Evolutionary conservation across 2,113 vertebrate species (phyloP).

Genomic region (Prietella phreatophila): DNA sequence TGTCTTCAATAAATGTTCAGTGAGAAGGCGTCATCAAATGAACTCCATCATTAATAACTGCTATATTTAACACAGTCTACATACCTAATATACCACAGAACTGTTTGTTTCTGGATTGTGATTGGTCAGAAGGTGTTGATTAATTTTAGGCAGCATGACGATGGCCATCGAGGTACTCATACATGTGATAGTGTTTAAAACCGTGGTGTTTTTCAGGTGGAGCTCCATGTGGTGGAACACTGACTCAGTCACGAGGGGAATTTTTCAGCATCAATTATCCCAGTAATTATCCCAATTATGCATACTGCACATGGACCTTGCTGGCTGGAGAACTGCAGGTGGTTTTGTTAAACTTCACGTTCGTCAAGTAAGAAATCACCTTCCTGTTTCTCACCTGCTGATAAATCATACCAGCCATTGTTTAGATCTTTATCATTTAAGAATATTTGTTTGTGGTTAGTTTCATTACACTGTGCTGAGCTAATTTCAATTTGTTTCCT

Average conservation of each 20-base stretch:
- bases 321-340: background rate
- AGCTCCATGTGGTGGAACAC: conserved; percentile 29
- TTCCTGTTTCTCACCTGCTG: background rate
- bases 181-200: background rate
- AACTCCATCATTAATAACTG: too few relatives aligned
- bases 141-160: too few relatives aligned
- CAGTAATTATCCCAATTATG: conserved; percentile 53
- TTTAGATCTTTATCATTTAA: background rate
- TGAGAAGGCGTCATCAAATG: too few relatives aligned
- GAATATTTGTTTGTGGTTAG: background rate
- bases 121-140: too few relatives aligned
- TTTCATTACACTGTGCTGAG: background rate
- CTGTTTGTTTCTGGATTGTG: too few relatives aligned
- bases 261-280: conserved; percentile 40
- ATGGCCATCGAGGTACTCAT: background rate
- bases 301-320: conserved; percentile 43
- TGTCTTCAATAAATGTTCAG: too few relatives aligned
- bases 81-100: too few relatives aligned
- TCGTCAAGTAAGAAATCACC: conserved; percentile 4
- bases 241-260: conserved; percentile 32
- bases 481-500: too few relatives aligned
- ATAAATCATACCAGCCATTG: background rate
- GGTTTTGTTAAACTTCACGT: conserved; percentile 8
- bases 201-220: background rate
- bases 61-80: too few relatives aligned